Evolutionary conservation across 2,888 invertebrate genomes (phyloP).

Genomic region (Formica aserva): DNA sequence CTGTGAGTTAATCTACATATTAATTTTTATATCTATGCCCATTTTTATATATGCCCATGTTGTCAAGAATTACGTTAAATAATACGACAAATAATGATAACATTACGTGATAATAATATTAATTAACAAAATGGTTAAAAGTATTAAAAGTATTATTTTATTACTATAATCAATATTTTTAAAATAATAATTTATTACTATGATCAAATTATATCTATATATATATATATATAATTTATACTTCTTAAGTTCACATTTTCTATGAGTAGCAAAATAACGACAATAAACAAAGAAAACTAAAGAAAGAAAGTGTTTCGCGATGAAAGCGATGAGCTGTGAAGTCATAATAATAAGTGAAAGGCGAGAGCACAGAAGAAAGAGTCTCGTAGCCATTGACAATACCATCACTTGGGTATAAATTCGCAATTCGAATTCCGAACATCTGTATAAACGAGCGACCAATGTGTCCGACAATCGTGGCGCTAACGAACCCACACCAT

Average conservation of each 20-base stretch:
- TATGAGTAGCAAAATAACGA: not conserved
- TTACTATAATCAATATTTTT: not conserved
- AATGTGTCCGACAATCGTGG: conserved; percentile 51
- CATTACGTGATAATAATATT: not conserved
- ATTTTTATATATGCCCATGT: not conserved
- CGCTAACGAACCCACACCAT: conserved; percentile 52
- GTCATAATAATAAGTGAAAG: conserved; percentile 45
- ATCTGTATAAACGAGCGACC: conserved; percentile 49
- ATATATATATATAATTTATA: too few relatives aligned
- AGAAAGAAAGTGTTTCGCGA: conserved; percentile 5
- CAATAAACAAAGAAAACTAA: not conserved
- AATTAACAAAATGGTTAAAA: not conserved
- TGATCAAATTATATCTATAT: too few relatives aligned
- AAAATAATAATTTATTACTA: not conserved
- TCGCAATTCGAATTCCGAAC: conserved; percentile 52
- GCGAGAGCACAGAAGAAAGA: conserved; percentile 15
- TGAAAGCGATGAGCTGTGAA: conserved; percentile 9
- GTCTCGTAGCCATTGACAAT: conserved; percentile 35
- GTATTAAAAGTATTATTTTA: not conserved
- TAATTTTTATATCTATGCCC: not conserved
- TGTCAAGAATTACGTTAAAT: not conserved
- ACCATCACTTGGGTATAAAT: conserved; percentile 37
- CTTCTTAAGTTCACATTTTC: not conserved
- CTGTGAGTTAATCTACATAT: conserved; percentile 88
- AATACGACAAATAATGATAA: too few relatives aligned